A percentile compares a stretch with the other conserved stretches of the same genome.
Evolutionary conservation across 64 coral and sea anemone genomes (phyloP).

Genomic region (Trachythela sp.): DNA sequence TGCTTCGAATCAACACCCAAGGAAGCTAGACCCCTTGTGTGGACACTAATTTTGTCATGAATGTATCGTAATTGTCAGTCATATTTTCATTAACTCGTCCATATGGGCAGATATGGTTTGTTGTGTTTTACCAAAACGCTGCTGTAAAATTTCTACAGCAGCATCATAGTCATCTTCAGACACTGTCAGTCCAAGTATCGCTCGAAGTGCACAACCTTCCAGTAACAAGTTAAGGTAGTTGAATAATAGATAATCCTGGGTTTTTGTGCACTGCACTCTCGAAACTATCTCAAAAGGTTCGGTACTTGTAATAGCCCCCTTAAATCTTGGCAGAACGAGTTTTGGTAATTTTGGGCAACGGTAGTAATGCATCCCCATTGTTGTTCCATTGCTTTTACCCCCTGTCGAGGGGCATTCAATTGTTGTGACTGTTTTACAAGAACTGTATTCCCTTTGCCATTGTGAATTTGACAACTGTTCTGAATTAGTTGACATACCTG

Average conservation of each 20-base stretch:
- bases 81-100: conserved; percentile 46
- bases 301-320: not conserved
- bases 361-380: not conserved
- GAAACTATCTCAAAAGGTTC: not conserved
- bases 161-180: conserved; percentile 21
- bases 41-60: conserved; percentile 40
- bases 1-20: conserved; percentile 25
- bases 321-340: not conserved
- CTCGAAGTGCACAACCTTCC: not conserved
- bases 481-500: conserved; percentile 1
- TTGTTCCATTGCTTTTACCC: not conserved
- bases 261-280: conserved; percentile 32
- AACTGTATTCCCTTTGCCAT: not conserved
- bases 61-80: conserved; percentile 38
- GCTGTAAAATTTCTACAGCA: conserved; percentile 38
- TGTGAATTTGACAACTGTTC: conserved; percentile 11
- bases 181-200: not conserved
- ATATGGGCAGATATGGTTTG: conserved; percentile 45
- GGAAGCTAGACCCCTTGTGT: conserved; percentile 19
- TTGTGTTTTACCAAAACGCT: conserved; percentile 48
- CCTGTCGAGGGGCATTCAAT: not conserved
- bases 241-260: conserved; percentile 1
- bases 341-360: not conserved
- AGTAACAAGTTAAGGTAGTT: conserved; percentile 5
- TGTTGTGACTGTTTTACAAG: not conserved